Conservation (phyloP, 2,888 invertebrate species). For the Campoplex capitator region DNA sequence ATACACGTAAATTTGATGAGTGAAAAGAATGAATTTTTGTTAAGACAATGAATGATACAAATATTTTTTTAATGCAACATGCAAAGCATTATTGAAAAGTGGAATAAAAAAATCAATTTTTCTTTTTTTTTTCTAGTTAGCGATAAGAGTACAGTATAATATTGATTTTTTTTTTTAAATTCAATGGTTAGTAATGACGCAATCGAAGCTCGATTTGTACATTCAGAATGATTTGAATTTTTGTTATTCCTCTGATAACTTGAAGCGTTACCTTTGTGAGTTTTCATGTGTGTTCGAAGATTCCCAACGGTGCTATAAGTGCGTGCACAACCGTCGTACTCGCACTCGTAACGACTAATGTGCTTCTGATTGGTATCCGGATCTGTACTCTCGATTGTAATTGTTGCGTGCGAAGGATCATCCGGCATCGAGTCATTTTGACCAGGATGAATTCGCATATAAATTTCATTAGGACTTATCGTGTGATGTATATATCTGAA, state of each 20-base stretch:
- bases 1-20: conserved; percentile 35
- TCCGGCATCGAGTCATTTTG: conserved; percentile 88
- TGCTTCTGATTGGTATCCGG: conserved; percentile 87
- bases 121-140: not conserved
- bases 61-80: conserved; percentile 48
- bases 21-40: conserved; percentile 45
- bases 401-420: conserved; percentile 89
- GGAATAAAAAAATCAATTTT: not conserved
- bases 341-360: conserved; percentile 92
- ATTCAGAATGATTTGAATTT: not conserved
- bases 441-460: conserved; percentile 90
- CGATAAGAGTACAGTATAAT: not conserved
- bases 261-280: conserved; percentile 92
- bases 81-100: conserved; percentile 61
- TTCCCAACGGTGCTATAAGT: conserved; percentile 98
- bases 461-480: conserved; percentile 89
- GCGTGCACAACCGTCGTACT: conserved; percentile 94
- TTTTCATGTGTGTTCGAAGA: conserved; percentile 97
- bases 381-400: conserved; percentile 89
- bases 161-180: not conserved
- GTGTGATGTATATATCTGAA: conserved; percentile 89
- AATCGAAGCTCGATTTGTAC: conserved; percentile 14
- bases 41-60: conserved; percentile 17
- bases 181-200: conserved; percentile 7
- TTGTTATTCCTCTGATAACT: not conserved